Evolutionary conservation across 2,797 vertebrate species (phyloP).

Genomic region (Darevskia nairensis): DNA sequence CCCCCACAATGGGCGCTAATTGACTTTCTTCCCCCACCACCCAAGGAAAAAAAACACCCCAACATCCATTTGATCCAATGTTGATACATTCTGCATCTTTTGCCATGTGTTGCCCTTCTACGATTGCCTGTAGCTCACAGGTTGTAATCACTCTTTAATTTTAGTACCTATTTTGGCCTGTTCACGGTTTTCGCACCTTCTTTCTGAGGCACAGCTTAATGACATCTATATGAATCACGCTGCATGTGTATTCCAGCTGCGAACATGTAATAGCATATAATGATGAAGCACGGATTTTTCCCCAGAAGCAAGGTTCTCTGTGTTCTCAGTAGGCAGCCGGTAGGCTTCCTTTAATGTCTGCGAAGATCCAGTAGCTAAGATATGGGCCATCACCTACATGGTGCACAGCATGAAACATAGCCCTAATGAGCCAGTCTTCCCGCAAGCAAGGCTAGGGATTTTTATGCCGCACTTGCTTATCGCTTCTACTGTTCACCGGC

Average conservation of each 20-base stretch:
- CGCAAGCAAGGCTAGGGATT: slow-evolving; percentile 62
- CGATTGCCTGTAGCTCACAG: not conserved
- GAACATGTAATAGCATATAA: slow-evolving; percentile 61
- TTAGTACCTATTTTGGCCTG: slow-evolving; percentile 45
- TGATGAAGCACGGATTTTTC: slow-evolving; percentile 60
- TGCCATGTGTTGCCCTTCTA: not conserved
- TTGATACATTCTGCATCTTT: slow-evolving; percentile 12
- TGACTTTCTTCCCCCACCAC: not conserved
- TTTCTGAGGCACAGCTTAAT: slow-evolving; percentile 62
- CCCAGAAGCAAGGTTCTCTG: slow-evolving; percentile 52
- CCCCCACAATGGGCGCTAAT: slow-evolving; percentile 14
- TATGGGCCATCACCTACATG: slow-evolving; percentile 67
- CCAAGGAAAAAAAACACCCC: not conserved
- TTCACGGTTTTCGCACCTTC: slow-evolving; percentile 39
- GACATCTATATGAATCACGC: slow-evolving; percentile 55
- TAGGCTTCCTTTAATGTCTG: slow-evolving; percentile 70
- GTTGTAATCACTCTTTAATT: slow-evolving; percentile 31
- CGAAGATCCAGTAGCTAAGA: slow-evolving; percentile 67
- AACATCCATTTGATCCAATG: slow-evolving; percentile 6
- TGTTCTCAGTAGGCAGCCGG: slow-evolving; percentile 59
- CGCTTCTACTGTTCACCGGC: slow-evolving; percentile 69
- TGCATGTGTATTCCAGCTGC: slow-evolving; percentile 58
- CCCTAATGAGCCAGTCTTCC: slow-evolving; percentile 68
- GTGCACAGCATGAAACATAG: slow-evolving; percentile 69
- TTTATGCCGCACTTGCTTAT: slow-evolving; percentile 75